Evolutionary conservation across 2,113 vertebrate genomes (phyloP), one percentile per base, ranked within the genome.

Genomic region (Pangasianodon gigas): DNA sequence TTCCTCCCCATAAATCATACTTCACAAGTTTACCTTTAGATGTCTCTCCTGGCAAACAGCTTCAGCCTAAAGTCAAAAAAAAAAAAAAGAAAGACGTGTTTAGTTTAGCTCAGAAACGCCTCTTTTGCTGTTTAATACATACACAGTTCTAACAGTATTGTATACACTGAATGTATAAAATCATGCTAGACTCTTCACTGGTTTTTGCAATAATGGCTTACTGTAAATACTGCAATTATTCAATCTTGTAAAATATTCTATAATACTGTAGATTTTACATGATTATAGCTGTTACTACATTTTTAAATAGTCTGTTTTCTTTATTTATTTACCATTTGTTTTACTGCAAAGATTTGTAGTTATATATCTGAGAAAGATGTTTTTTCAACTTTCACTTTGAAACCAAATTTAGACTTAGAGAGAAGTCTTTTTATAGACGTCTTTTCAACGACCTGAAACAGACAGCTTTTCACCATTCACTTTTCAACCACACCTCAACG

Each of bases 11-110:
- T 94, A 93, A 87, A 94, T 95, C 92, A 93, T 89, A 90, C 88
- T 91, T 79, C 88, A 92, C 90, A 93, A 95, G 94, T 96, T 96
- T 95, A 95, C 92, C 90, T 93, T 26, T 94, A 94, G 92, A 94
- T 92, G 91, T 95, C 93, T 87, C 88, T 93, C 9, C 11, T 26
- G 0, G 46, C 4, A 29, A 80, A 79, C 44, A 51, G 13, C 0
- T 48, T 51, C 4, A 29, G 10, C 24, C 24, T 2, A 79, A 79
- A 79, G 24, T 29, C 1, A 41, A 46, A n/a, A n/a, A 74, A 77
- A 44, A 56, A 16, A 18, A 16, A 54, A 54, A 56, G 13, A 44
- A 77, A 46, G 11, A 46, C 32, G n/a, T 75, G 74, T 44, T 77
- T 24, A 46, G 21, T 46, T 77, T 11, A 10, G 74, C 32, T 74